phyloP scores from a whole-genome alignment of 2,797 vertebrate genomes.

The Lacerta agilis region DNA sequence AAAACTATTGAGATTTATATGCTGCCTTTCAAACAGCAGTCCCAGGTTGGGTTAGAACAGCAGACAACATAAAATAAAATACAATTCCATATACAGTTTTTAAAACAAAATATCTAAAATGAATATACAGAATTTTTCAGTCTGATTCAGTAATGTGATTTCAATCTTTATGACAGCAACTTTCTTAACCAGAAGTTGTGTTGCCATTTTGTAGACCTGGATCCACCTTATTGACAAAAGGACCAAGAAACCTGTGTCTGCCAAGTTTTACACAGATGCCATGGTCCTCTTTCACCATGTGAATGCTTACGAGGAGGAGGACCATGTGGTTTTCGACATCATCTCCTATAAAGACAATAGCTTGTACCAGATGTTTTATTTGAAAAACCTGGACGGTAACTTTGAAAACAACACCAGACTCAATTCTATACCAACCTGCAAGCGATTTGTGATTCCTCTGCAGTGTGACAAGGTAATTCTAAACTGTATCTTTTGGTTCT shows the following conservation, averaged over 20 bases:
- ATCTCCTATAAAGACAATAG: constrained; percentile 85
- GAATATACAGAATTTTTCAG: background rate
- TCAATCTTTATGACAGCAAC: background rate
- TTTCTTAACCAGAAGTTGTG: background rate
- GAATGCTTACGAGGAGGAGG: constrained; percentile 89
- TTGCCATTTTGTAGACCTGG: constrained; percentile 82
- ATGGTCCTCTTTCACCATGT: constrained; percentile 93
- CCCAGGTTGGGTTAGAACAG: too few relatives aligned
- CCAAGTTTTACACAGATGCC: constrained; percentile 81
- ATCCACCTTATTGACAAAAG: constrained; percentile 87
- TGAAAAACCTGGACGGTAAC: constrained; percentile 78
- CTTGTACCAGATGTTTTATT: constrained; percentile 92
- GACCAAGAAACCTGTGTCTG: constrained; percentile 81
- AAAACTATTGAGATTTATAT: too few relatives aligned
- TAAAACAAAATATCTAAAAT: too few relatives aligned
- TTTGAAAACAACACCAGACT: constrained; percentile 69
- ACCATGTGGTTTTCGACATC: constrained; percentile 88
- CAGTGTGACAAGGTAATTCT: constrained; percentile 79
- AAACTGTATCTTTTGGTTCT: background rate
- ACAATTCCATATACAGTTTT: too few relatives aligned
- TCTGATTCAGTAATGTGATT: background rate
- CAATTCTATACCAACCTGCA: constrained; percentile 77
- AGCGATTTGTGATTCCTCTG: constrained; percentile 88
- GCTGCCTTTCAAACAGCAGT: too few relatives aligned
- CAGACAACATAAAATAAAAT: too few relatives aligned